Evolutionary conservation across 2,888 invertebrate species (phyloP).

Genomic region (Dicyrtoma fusca): DNA sequence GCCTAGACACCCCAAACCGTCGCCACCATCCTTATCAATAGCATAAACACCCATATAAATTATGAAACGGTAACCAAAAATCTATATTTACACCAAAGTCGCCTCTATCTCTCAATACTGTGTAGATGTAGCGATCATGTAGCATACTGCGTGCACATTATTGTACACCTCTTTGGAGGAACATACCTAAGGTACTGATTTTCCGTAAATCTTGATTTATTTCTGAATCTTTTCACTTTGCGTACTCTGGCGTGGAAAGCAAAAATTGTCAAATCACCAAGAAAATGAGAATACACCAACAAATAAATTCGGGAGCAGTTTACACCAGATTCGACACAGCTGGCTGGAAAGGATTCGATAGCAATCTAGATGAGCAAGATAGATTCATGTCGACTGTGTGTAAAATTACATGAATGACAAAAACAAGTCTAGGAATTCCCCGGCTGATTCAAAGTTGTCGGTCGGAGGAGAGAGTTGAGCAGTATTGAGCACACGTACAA

Average conservation of each 20-base stretch:
- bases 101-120: not conserved
- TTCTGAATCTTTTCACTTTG: not conserved
- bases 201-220: not conserved
- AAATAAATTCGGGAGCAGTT: too few species aligned
- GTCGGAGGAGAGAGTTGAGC: not conserved
- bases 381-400: slow-evolving; percentile 29
- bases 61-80: slow-evolving; percentile 26
- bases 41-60: slow-evolving; percentile 9
- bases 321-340: slow-evolving; percentile 3
- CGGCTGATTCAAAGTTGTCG: slow-evolving; percentile 9
- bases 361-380: not conserved
- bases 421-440: slow-evolving; percentile 13
- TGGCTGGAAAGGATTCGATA: not conserved
- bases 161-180: too few species aligned
- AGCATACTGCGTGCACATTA: too few species aligned
- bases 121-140: too few species aligned
- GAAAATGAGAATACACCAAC: too few species aligned
- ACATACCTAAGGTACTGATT: too few species aligned
- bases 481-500: not conserved
- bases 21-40: not conserved
- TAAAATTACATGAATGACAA: slow-evolving; percentile 34
- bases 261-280: not conserved
- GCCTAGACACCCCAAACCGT: not conserved
- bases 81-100: too few species aligned
- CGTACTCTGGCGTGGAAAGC: not conserved